Evolutionary conservation across 2,888 invertebrate genomes (phyloP).

Genomic region (Hymenopus coronatus): DNA sequence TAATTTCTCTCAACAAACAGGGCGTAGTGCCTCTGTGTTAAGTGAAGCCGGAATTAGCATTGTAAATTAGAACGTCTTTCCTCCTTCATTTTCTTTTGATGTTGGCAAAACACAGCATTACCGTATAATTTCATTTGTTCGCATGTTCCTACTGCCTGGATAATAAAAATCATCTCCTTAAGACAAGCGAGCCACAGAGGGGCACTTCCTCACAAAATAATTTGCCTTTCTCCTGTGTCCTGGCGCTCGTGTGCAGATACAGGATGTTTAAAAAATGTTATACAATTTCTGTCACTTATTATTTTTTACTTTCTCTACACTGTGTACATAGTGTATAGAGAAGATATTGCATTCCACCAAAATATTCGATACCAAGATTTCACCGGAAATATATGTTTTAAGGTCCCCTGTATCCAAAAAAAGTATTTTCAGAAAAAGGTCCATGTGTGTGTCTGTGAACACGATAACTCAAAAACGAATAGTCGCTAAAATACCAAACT

Average conservation of each 20-base stretch:
- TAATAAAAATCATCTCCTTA: background rate
- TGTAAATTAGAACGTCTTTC: constrained; percentile 5
- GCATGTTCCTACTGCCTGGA: background rate
- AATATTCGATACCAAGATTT: no score
- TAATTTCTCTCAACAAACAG: constrained; percentile 9
- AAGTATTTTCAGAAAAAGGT: no score
- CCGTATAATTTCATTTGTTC: constrained; percentile 7
- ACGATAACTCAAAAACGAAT: no score
- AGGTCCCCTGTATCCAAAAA: no score
- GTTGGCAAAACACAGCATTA: constrained; percentile 21
- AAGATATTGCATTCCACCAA: no score
- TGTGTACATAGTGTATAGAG: no score
- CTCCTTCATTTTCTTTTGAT: constrained; percentile 16
- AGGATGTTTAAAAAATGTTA: background rate
- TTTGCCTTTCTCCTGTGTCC: background rate
- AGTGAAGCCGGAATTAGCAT: constrained; percentile 17
- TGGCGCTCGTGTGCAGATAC: background rate
- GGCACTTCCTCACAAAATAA: background rate
- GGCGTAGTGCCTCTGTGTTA: background rate
- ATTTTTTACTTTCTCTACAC: no score
- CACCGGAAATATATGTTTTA: no score
- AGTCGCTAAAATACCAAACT: no score
- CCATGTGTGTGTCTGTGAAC: no score
- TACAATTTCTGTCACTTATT: background rate
- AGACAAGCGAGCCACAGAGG: background rate